phyloP scores from a whole-genome alignment of 2,888 invertebrate genomes.

The Ischnus inquisitorius region DNA sequence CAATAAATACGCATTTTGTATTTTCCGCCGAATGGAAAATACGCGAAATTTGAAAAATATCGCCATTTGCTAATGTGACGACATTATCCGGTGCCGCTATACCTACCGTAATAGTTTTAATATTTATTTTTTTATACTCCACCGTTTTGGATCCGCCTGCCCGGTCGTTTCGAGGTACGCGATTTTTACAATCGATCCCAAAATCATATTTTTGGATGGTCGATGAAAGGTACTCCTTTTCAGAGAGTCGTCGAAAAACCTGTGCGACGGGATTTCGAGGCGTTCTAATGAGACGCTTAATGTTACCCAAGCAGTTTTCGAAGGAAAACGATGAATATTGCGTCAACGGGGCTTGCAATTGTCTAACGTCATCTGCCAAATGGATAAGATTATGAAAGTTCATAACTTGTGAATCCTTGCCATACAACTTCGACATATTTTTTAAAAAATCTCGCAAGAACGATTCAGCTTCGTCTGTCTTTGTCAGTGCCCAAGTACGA shows the following conservation, averaged over 20 bases:
- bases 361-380: slow-evolving; percentile 60
- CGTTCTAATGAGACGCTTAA: slow-evolving; percentile 39
- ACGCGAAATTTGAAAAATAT: slow-evolving; percentile 40
- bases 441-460: slow-evolving; percentile 51
- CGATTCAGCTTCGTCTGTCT: slow-evolving; percentile 35
- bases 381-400: slow-evolving; percentile 62
- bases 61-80: slow-evolving; percentile 47
- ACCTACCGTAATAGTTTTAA: slow-evolving; percentile 46
- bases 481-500: slow-evolving; percentile 12
- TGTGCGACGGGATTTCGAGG: slow-evolving; percentile 47
- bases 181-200: slow-evolving; percentile 2
- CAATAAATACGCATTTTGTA: slow-evolving; percentile 20
- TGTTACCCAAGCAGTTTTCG: slow-evolving; percentile 53
- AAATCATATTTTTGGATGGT: slow-evolving; percentile 41
- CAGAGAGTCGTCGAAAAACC: slow-evolving; percentile 38
- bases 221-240: slow-evolving; percentile 24
- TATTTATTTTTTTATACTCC: slow-evolving; percentile 42
- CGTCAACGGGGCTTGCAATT: slow-evolving; percentile 61
- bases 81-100: slow-evolving; percentile 55
- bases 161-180: slow-evolving; percentile 13
- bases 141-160: background rate
- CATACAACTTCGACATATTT: slow-evolving; percentile 52
- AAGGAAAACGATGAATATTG: slow-evolving; percentile 58
- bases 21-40: slow-evolving; percentile 20
- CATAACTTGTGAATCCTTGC: slow-evolving; percentile 50